Evolutionary conservation across 2,797 vertebrate species (phyloP).

Genomic region (Catharus ustulatus): DNA sequence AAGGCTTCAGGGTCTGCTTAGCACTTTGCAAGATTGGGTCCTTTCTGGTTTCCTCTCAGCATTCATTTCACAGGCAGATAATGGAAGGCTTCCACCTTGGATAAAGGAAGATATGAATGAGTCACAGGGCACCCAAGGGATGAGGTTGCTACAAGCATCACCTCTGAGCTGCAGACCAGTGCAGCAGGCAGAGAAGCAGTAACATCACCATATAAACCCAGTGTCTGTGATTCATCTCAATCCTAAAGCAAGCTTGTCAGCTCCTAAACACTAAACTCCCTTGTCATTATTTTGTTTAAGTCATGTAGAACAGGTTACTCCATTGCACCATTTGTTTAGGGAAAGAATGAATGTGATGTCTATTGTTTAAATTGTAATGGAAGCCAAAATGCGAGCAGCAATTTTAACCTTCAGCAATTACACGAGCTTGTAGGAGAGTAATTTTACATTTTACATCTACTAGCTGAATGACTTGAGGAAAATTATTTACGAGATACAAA

Average conservation of each 20-base stretch:
- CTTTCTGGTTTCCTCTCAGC: neutral
- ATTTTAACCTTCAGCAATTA: neutral
- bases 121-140: neutral
- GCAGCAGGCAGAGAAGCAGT: neutral
- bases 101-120: neutral
- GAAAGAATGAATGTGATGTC: neutral
- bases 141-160: accelerated
- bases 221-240: neutral
- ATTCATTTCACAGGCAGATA: neutral
- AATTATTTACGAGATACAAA: neutral
- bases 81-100: neutral
- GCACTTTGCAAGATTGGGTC: accelerated
- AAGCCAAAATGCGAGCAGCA: neutral
- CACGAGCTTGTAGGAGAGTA: neutral
- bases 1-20: neutral
- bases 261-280: neutral
- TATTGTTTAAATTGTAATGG: neutral
- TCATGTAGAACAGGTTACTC: neutral
- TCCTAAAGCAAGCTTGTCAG: neutral
- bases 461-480: neutral
- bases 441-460: neutral
- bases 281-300: neutral
- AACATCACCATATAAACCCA: neutral
- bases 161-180: neutral
- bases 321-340: neutral